phyloP scores from a whole-genome alignment of 2,113 vertebrate genomes.

The Columba livia region DNA sequence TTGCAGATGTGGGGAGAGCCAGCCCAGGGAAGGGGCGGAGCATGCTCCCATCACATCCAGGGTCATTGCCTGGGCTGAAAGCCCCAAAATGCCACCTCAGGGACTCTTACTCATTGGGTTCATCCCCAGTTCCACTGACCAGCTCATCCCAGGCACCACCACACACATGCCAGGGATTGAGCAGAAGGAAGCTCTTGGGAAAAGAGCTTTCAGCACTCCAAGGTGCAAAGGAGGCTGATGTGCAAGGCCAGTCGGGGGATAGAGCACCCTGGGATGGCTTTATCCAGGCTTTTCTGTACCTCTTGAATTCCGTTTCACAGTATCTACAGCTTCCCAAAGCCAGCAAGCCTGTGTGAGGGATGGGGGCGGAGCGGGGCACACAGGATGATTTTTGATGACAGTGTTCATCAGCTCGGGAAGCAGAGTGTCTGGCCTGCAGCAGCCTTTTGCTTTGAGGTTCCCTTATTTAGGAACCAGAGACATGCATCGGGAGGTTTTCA shows the following conservation, averaged over 20 bases:
- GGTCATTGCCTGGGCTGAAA: not conserved
- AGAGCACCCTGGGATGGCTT: not conserved
- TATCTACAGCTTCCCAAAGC: not conserved
- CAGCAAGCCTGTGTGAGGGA: not conserved
- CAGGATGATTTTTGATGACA: not conserved
- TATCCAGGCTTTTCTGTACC: not conserved
- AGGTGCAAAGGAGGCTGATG: fast-evolving
- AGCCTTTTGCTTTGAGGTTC: not conserved
- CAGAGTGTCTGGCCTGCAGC: not conserved
- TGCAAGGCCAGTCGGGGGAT: not conserved
- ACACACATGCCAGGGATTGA: fast-evolving
- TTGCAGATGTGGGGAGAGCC: not conserved
- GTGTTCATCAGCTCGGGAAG: not conserved
- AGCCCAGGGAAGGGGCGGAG: not conserved
- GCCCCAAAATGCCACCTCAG: not conserved
- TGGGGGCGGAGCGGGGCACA: fast-evolving
- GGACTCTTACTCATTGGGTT: not conserved
- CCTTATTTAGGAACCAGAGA: not conserved
- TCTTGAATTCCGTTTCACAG: not conserved
- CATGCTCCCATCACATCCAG: not conserved
- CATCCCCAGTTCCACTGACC: no score
- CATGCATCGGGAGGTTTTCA: not conserved
- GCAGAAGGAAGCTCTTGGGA: not conserved
- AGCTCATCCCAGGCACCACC: no score
- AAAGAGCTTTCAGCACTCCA: not conserved